Evolutionary conservation across 2,888 invertebrate species (phyloP), one percentile per base, ranked within the genome.

Genomic region (Chrysomela aeneicollis): DNA sequence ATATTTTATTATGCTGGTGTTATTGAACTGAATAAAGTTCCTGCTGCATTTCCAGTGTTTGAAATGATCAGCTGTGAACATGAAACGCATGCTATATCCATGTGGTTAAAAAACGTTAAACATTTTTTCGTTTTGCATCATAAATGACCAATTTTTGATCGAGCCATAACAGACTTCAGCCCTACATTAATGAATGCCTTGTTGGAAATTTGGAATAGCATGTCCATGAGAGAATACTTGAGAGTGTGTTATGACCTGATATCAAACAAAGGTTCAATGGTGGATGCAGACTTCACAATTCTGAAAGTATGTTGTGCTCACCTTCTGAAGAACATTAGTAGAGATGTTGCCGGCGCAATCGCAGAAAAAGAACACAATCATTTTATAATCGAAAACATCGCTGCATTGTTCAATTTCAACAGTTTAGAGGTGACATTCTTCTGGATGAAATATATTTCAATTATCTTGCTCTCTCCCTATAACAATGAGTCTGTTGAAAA

Each of bases 21-120:
- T n/a, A n/a, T n/a, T n/a, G n/a, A n/a, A n/a, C n/a, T n/a, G n/a
- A n/a, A n/a, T n/a, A n/a, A n/a, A n/a, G n/a, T n/a, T n/a, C n/a
- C n/a, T 49, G 9, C 19, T 18, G 42, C 37, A 37, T 54, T 35
- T 54, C 54, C 37, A 15, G 37, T 54, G 4, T 37, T 54, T 21
- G 42, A 54, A 37, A 54, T 54, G 42, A 19, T 54, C n/a, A 12
- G 54, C n/a, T 37, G 37, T n/a, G 37, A 54, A 12, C 37, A 54
- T 37, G 54, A 37, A 1, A 12, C 37, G 2, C 30, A 30, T 32
- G 5, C 35, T 12, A 53, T 32, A 32, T 19, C 19, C 19, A 12
- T n/a, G 6, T 54, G 54, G 42, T 12, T 54, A 12, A 19, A 5
- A 37, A 54, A 54, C 9, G 35, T 54, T 2, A 37, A 19, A 54